Evolutionary conservation across 2,797 vertebrate species (phyloP), one percentile per base, ranked within the genome.

Genomic region (Denticeps clupeoides): DNA sequence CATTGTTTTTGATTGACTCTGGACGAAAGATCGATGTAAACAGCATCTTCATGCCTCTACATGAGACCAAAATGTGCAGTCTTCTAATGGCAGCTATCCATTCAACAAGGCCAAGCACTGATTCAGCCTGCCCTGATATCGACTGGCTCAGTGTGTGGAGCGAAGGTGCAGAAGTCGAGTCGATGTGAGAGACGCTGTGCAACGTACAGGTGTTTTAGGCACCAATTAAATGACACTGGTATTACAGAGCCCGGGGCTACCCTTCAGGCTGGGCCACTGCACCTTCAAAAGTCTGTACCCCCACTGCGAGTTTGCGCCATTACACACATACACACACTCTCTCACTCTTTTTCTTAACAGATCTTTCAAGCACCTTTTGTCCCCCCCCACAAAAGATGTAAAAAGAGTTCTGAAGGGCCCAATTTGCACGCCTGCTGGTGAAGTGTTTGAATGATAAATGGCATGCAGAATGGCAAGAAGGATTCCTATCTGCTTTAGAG

Each of bases 201-300:
- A 77, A 75, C 55, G 57, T 59, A 75, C 70, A 74, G 77, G 78
- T 80, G 63, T 82, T 83, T 82, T 68, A 79, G 66, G 64, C 77
- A 73, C 82, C 80, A 80, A 80, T 82, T 83, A 80, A 79, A 72
- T 75, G 76, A 77, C 80, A 71, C 72, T 70, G 70, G 68, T 77
- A 78, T 82, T 72, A 72, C 50, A 60, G 64, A 65, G 80, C 83
- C 82, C 54, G 70, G 62, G 80, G 82, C 82, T 40, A 60, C 72
- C 71, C 82, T 73, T 59, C 65, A 76, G 82, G 81, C 78, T 47
- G 54, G 67, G 68, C 64, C 69, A 69, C 72, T 77, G 67, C 71
- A 71, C 71, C 73, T 73, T 77, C 57, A 53, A 58, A n/a, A 72
- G 70, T 63, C 75, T 73, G 63, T 49, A 57, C 73, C 64, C 67